Evolutionary conservation across 2,888 invertebrate genomes (phyloP), one percentile per base, ranked within the genome.

Genomic region (Phalangium opilio): DNA sequence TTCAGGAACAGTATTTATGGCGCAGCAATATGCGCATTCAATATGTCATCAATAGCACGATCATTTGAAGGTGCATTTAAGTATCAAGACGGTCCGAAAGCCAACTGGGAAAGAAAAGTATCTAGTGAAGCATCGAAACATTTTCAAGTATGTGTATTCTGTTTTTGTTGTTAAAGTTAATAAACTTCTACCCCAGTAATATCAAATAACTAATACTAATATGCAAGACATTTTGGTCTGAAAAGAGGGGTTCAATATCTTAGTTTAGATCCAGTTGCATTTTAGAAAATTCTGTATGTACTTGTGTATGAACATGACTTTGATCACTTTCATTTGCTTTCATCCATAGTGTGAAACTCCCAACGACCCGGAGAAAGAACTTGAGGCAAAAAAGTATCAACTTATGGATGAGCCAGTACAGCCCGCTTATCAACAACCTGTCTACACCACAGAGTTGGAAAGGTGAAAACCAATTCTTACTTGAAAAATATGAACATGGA

Each of bases 1-100:
- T 60, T 14, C 59, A 69, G 69, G 44, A 89, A 87, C 63, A 81
- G 85, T 62, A 85, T 93, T 58, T 76, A 81, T 3, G 91, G 90
- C 11, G 87, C 90, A 33, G 91, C 91, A 0, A 78, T 93, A 4
- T 93, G 93, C 63, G 78, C 85, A 2, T 93, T 83, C 70, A 87
- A 83, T 64, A 74, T 90, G 70, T 75, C 80, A 0, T 74, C 85
- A 1, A 80, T 93, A 21, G 75, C 81, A 51, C 71, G 74, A 1
- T 81, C 85, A 0, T 91, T 91, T 61, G 75, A 78, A 45, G 90
- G 90, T 0, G 79, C 84, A 0, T 89, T 83, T 68, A 87, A 86
- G 60, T 77, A 82, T 58, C 87, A 89, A 63, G 79, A 81, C 53
- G 74, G 77, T 21, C 74, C 78, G 0, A 75, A 77, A 27, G 78